Conservation (phyloP, 1,140 invertebrate genomes). For the Archivesica marissinica region DNA sequence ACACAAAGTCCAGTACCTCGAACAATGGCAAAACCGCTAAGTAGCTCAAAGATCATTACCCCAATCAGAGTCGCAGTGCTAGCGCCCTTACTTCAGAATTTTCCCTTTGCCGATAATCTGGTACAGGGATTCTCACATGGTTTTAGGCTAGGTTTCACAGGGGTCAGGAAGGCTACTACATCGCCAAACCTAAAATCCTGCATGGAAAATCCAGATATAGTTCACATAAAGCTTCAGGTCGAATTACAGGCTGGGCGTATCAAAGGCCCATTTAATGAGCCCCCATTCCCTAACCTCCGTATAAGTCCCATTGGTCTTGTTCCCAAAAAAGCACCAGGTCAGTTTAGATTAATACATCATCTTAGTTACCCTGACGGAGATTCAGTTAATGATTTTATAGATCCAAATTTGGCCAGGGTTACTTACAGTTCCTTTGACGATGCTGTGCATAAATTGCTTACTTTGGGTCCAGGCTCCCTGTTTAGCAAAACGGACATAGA, state of each 20-base stretch:
- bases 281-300: slow-evolving; percentile 5
- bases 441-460: no score
- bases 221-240: background rate
- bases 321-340: background rate
- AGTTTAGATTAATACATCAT: slow-evolving; percentile 48
- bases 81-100: no score
- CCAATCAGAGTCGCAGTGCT: no score
- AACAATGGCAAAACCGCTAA: no score
- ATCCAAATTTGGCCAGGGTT: slow-evolving; percentile 52
- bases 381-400: slow-evolving; percentile 61
- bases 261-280: background rate
- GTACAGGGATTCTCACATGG: slow-evolving; percentile 40
- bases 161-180: background rate
- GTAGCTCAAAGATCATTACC: no score
- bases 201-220: background rate
- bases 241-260: slow-evolving; percentile 15
- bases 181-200: slow-evolving; percentile 22
- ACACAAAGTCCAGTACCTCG: no score
- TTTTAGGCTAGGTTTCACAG: slow-evolving; percentile 36
- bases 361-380: slow-evolving; percentile 36
- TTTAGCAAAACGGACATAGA: no score
- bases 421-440: slow-evolving; percentile 59
- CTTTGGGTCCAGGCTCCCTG: no score
- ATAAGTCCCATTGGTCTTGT: slow-evolving; percentile 19
- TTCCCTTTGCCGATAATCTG: no score